A percentile compares a stretch with the other conserved stretches of the same genome.
phyloP scores from a whole-genome alignment of 2,797 vertebrate species.

The Rousettus madagascariensis region DNA sequence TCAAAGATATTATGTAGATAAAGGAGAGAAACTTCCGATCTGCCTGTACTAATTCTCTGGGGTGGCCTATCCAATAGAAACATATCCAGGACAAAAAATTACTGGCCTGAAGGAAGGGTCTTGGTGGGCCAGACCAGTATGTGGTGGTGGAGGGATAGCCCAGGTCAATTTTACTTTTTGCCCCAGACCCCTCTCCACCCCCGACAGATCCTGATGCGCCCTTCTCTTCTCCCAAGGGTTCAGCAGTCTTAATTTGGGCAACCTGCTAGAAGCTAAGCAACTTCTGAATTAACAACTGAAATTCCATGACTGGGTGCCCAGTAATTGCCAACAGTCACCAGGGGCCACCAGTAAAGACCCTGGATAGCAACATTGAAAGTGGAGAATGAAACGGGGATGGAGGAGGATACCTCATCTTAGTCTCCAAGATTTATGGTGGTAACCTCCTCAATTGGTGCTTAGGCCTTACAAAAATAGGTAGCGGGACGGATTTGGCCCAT shows the following conservation, averaged over 20 bases:
- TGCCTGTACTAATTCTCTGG: neutral
- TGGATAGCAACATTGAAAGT: neutral
- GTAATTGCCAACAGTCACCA: neutral
- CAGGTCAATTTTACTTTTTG: neutral
- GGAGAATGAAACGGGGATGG: neutral
- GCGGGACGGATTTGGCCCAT: neutral
- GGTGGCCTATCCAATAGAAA: neutral
- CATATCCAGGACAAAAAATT: neutral
- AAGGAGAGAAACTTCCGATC: neutral
- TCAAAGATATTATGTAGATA: neutral
- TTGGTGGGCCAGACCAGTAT: neutral
- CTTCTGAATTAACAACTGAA: neutral
- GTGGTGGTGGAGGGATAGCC: too few relatives aligned
- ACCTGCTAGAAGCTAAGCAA: neutral
- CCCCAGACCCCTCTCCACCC: neutral
- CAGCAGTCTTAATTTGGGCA: neutral
- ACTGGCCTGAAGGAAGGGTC: neutral
- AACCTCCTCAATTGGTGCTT: neutral
- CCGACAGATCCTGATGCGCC: accelerated
- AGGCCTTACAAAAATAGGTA: neutral
- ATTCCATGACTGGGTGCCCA: neutral
- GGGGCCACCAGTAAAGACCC: neutral
- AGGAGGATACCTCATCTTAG: neutral
- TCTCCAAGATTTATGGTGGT: neutral
- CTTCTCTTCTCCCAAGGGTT: neutral